Evolutionary conservation across 2,113 vertebrate genomes (phyloP), one percentile per base, ranked within the genome.

Genomic region (Anguilla rostrata): DNA sequence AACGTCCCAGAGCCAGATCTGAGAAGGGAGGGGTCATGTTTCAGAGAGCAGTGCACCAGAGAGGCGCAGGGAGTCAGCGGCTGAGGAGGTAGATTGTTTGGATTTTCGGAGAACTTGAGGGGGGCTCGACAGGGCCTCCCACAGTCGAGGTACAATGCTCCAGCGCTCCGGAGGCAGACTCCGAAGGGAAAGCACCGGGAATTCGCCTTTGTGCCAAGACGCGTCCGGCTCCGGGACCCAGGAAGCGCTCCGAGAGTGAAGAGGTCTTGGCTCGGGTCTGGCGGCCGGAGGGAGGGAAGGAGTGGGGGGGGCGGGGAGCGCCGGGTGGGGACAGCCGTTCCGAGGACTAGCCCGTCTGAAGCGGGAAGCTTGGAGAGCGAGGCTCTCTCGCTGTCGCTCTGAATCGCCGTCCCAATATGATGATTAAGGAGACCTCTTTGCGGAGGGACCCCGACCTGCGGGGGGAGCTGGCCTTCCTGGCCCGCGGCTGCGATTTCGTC

Each of bases 401-500:
- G 18, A 41, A 81, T 20, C 80, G 20, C 34, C 43, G 46, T 66
- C 83, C 93, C 96, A 96, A 96, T 92, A 99, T 99, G 98, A 99
- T 99, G 97, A 99, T 99, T 95, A 99, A 98, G 94, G 98, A 99
- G 94, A 95, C 96, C 46, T 98, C 98, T 92, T 95, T 99, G 90
- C 97, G 97, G 92, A 95, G 95, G 94, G 98, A 99, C 95, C 98
- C 98, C 89, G 98, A 99, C 93, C 92, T 99, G 89, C 96, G 98
- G 93, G 98, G 98, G 89, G 98, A 99, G 93, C 95, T 99, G 94
- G 98, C 98, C 90, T 99, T 99, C 93, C 96, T 99, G 93, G 97
- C 98, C 41, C 96, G 95, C 92, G 98, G 98, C 93, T 99, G 98
- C 95, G 98, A 99, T 93, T 99, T 99, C 95, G 98, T 99, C 91